These are phyloP conservation scores for Botia kubotai DNA, from an alignment of 2,797 vertebrate species.

Conservation along the genomic window DNA sequence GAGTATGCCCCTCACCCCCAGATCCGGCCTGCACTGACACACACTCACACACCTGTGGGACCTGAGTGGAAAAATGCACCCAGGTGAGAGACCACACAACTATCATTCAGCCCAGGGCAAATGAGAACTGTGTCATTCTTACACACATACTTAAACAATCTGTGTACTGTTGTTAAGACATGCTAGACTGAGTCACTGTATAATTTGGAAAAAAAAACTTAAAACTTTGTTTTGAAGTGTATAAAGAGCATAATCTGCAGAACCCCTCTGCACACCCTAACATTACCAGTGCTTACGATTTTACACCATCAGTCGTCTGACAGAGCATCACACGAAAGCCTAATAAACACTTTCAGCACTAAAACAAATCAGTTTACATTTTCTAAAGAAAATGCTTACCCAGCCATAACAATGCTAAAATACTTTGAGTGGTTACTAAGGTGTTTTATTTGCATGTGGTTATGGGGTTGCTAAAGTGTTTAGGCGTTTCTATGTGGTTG, in stretches of 20 bases:
- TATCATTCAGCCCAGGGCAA: slow-evolving; percentile 19
- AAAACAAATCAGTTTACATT: not conserved
- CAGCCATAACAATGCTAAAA: not conserved
- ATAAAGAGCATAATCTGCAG: slow-evolving; percentile 20
- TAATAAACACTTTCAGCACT: not conserved
- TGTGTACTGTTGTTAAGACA: slow-evolving; percentile 35
- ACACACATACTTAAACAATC: slow-evolving; percentile 14
- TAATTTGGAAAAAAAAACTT: slow-evolving; percentile 5
- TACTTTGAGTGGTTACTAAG: not conserved
- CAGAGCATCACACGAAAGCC: not conserved
- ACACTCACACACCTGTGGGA: slow-evolving; percentile 8
- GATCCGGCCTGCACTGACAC: slow-evolving; percentile 40
- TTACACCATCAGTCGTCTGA: not conserved
- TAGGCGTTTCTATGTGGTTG: not conserved
- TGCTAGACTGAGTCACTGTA: slow-evolving; percentile 32
- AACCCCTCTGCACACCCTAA: slow-evolving; percentile 10
- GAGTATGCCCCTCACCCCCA: slow-evolving; percentile 23
- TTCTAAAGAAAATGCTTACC: not conserved
- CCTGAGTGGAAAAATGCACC: slow-evolving; percentile 38
- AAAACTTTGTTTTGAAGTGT: not conserved
- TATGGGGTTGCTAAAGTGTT: too few relatives aligned
- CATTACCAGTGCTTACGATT: slow-evolving; percentile 19
- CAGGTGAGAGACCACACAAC: slow-evolving; percentile 36
- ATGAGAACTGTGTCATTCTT: slow-evolving; percentile 33
- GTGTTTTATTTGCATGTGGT: not conserved